Conservation (phyloP, 2,113 vertebrate species). For the Takifugu flavidus region DNA sequence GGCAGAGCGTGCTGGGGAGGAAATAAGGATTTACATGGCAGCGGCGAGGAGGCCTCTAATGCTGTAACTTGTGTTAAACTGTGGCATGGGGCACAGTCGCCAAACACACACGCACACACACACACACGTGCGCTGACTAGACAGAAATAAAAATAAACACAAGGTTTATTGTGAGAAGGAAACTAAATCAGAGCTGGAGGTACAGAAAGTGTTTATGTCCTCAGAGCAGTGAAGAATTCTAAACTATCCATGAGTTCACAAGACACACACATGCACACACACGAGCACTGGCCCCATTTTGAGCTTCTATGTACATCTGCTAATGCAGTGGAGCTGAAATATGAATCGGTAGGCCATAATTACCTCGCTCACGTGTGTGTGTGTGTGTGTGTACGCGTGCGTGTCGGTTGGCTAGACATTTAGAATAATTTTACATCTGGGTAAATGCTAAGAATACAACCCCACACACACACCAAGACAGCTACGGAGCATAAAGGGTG, state of each 20-base stretch:
- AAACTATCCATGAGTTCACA: slow-evolving; percentile 37
- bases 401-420: neutral
- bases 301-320: slow-evolving; percentile 19
- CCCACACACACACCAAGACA: slow-evolving; percentile 12
- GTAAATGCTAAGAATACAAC: neutral
- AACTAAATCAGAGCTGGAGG: slow-evolving; percentile 27
- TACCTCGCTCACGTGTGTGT: neutral
- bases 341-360: slow-evolving; percentile 32
- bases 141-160: slow-evolving; percentile 12
- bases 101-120: slow-evolving; percentile 27
- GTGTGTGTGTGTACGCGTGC: neutral
- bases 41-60: slow-evolving; percentile 41
- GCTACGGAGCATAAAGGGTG: too few species aligned
- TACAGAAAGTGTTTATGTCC: slow-evolving; percentile 32
- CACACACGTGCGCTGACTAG: slow-evolving; percentile 7
- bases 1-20: slow-evolving; percentile 63
- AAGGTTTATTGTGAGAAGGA: slow-evolving; percentile 24
- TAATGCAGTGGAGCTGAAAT: slow-evolving; percentile 56
- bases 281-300: slow-evolving; percentile 19
- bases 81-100: slow-evolving; percentile 27
- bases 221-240: slow-evolving; percentile 25
- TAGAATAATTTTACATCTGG: too few species aligned
- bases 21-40: slow-evolving; percentile 66
- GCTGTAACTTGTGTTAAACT: slow-evolving; percentile 49
- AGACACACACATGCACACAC: slow-evolving; percentile 12